Evolutionary conservation across 2,797 vertebrate genomes (phyloP).

Genomic region (Melopsittacus undulatus): DNA sequence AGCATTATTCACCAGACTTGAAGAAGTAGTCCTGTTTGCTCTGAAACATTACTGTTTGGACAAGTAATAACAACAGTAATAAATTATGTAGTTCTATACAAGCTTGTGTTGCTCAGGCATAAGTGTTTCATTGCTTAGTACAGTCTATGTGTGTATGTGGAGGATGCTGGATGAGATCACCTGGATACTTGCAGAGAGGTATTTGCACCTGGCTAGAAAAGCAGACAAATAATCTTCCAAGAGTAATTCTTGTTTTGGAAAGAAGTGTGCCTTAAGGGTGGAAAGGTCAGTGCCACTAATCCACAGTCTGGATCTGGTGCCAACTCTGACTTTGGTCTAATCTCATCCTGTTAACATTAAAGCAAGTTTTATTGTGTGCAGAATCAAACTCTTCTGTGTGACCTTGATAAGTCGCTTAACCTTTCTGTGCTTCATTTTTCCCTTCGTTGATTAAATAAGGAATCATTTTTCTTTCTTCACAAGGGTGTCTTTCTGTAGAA

Average conservation of each 20-base stretch:
- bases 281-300: background rate
- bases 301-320: background rate
- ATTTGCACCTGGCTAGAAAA: background rate
- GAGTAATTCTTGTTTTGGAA: background rate
- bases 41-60: background rate
- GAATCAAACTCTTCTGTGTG: background rate
- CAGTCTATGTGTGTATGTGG: background rate
- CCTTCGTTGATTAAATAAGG: background rate
- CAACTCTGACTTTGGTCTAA: background rate
- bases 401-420: slow-evolving; percentile 29
- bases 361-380: background rate
- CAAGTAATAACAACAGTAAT: background rate
- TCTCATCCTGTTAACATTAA: background rate
- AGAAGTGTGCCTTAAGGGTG: background rate
- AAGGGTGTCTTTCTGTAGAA: background rate
- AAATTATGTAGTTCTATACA: background rate
- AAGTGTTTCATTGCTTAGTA: background rate
- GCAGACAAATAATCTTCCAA: background rate
- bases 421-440: background rate
- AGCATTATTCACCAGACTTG: background rate
- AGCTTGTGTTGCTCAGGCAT: background rate
- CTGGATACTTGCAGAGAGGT: background rate
- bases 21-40: background rate
- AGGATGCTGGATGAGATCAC: background rate
- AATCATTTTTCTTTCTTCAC: background rate